These are phyloP conservation scores for Danio tinwini DNA, from an alignment of 2,797 vertebrate species.

Conservation along the genomic window DNA sequence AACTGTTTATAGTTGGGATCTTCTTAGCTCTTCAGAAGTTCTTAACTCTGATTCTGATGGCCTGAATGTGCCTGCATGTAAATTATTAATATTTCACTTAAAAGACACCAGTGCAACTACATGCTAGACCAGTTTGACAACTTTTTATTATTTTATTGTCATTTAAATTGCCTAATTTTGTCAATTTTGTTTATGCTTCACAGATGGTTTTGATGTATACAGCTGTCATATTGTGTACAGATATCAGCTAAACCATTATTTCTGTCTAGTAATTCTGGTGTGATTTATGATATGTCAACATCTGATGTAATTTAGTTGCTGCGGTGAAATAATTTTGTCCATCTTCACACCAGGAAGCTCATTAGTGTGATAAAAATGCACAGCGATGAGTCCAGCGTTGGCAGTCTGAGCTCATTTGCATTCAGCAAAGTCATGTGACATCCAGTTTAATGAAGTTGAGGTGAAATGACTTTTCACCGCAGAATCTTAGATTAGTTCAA, in stretches of 20 bases:
- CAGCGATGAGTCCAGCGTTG: neutral
- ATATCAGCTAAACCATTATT: neutral
- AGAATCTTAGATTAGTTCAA: constrained; percentile 25
- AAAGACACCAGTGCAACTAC: too few relatives aligned
- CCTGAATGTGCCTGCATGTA: neutral
- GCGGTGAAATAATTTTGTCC: neutral
- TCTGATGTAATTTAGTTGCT: neutral
- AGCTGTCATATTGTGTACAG: neutral
- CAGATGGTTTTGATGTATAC: neutral
- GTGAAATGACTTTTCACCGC: constrained; percentile 30
- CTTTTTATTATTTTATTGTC: too few relatives aligned
- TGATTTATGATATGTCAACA: neutral
- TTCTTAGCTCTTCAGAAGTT: too few relatives aligned
- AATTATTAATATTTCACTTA: neutral
- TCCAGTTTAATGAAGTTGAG: constrained; percentile 46
- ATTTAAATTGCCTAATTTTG: too few relatives aligned
- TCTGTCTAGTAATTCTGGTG: neutral
- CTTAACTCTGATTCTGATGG: neutral
- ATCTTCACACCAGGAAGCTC: constrained; percentile 16
- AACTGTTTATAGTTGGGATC: too few relatives aligned
- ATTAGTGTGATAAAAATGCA: constrained; percentile 16
- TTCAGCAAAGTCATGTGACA: constrained; percentile 21
- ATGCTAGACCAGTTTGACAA: too few relatives aligned
- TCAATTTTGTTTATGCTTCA: too few relatives aligned
- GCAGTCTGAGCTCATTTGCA: neutral